Percentiles rank a stretch among this genome's conserved stretches.
These are phyloP conservation scores for Chironomus tentans DNA, from an alignment of 2,888 invertebrate species.

Conservation along the genomic window DNA sequence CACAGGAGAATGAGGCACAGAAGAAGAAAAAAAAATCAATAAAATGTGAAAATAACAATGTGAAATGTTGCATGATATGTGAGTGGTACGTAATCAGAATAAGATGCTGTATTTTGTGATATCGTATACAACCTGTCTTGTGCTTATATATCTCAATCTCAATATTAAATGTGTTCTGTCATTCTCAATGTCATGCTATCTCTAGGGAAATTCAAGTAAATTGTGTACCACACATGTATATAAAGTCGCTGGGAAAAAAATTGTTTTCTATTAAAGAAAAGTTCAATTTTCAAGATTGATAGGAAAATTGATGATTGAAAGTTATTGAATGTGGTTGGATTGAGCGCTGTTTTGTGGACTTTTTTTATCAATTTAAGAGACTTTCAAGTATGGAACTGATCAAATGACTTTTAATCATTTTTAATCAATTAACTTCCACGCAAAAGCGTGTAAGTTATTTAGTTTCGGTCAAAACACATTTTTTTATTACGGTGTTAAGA, in stretches of 20 bases:
- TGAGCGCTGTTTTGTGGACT: not conserved
- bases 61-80: not conserved
- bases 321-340: not conserved
- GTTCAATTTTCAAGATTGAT: too few species aligned
- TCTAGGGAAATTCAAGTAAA: not conserved
- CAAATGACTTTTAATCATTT: too few species aligned
- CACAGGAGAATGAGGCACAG: not conserved
- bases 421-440: too few species aligned
- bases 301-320: not conserved
- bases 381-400: too few species aligned
- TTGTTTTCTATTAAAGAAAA: not conserved
- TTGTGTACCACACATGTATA: not conserved
- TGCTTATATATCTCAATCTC: too few species aligned
- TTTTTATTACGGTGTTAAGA: too few species aligned
- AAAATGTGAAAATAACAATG: not conserved
- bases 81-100: not conserved
- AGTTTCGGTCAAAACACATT: too few species aligned
- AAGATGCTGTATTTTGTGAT: too few species aligned
- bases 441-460: too few species aligned
- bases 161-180: too few species aligned
- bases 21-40: not conserved
- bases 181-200: not conserved
- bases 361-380: not conserved
- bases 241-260: not conserved
- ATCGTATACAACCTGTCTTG: too few species aligned